phyloP scores from a whole-genome alignment of 2,888 invertebrate species.

The Crematogaster levior region DNA sequence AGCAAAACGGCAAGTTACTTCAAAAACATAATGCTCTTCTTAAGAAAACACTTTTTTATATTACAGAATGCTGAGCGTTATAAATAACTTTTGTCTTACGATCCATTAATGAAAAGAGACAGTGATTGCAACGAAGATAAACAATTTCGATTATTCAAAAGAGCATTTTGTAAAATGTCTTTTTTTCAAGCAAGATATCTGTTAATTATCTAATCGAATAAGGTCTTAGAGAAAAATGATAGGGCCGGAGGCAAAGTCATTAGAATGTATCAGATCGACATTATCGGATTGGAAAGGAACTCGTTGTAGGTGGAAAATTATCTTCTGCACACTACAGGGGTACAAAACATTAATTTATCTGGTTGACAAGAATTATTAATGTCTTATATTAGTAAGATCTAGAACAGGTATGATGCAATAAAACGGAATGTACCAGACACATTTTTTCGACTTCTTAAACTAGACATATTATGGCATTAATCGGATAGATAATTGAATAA shows the following conservation, averaged over 20 bases:
- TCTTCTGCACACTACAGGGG: constrained; percentile 57
- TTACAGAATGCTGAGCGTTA: constrained; percentile 73
- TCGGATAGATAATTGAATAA: constrained; percentile 21
- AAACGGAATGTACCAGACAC: constrained; percentile 32
- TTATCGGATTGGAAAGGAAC: constrained; percentile 60
- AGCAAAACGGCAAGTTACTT: constrained; percentile 49
- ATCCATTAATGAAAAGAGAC: constrained; percentile 14
- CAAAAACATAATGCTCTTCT: constrained; percentile 79
- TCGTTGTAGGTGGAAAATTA: constrained; percentile 71
- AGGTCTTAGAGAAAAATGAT: background rate
- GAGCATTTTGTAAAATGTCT: background rate
- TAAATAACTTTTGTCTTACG: constrained; percentile 55
- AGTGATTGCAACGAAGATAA: background rate
- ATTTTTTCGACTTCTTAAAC: constrained; percentile 4
- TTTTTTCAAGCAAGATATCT: background rate
- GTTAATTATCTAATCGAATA: constrained; percentile 41
- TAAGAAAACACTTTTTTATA: constrained; percentile 79
- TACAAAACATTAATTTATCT: constrained; percentile 72
- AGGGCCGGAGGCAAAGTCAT: constrained; percentile 35
- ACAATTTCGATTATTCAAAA: constrained; percentile 11
- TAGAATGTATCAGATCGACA: constrained; percentile 50
- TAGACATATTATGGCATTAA: constrained; percentile 12
- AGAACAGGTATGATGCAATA: constrained; percentile 41
- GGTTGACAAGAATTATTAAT: constrained; percentile 77
- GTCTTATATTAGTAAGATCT: constrained; percentile 67